Conservation (phyloP, 1,140 invertebrate species). For the Drosophila melanica region DNA sequence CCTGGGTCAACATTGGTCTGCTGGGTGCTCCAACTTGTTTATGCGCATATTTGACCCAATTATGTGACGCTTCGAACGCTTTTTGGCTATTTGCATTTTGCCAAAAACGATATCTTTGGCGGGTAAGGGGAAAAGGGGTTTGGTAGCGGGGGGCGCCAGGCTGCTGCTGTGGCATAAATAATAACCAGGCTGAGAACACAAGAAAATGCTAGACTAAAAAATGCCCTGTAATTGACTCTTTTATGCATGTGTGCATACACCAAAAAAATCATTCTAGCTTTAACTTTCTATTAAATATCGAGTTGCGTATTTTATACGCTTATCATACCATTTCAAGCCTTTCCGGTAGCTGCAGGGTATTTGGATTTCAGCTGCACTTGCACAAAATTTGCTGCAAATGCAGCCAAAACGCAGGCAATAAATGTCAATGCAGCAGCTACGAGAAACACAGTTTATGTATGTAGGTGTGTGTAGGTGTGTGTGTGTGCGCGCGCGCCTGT, state of each 20-base stretch:
- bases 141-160: not conserved
- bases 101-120: constrained; percentile 20
- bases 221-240: too few species aligned
- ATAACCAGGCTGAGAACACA: not conserved
- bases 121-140: not conserved
- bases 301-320: too few species aligned
- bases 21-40: constrained; percentile 85
- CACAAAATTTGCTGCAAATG: constrained; percentile 38
- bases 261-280: too few species aligned
- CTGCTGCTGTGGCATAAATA: constrained; percentile 10
- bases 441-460: not conserved
- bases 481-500: constrained; percentile 13
- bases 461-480: not conserved
- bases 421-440: constrained; percentile 33
- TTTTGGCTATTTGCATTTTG: constrained; percentile 70
- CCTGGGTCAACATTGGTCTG: constrained; percentile 72
- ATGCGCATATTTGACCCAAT: constrained; percentile 79
- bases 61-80: constrained; percentile 45
- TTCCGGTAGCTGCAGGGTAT: constrained; percentile 17
- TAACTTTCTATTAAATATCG: too few species aligned
- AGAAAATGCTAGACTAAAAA: too few species aligned
- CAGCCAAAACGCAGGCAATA: constrained; percentile 31
- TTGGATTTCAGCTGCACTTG: constrained; percentile 50
- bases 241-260: too few species aligned
- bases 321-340: too few species aligned